These are phyloP conservation scores for Nothoprocta perdicaria DNA, from an alignment of 2,113 vertebrate genomes.

Conservation along the genomic window DNA sequence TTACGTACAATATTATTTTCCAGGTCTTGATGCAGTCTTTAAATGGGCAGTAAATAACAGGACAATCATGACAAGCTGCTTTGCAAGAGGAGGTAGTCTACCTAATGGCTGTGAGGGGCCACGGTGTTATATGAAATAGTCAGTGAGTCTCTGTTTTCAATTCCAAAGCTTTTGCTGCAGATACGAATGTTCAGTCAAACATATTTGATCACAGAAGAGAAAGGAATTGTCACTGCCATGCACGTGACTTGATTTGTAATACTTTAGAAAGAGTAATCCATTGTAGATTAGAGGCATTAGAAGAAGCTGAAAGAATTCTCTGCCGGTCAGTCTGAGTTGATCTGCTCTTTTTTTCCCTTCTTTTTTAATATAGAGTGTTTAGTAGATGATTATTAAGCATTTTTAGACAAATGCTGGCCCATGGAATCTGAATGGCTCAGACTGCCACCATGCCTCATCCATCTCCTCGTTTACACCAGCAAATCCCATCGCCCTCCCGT, in stretches of 20 bases:
- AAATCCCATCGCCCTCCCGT: background rate
- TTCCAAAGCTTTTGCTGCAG: constrained; percentile 25
- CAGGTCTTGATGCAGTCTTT: background rate
- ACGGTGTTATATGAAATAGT: background rate
- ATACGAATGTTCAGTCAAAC: constrained; percentile 28
- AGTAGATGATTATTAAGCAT: background rate
- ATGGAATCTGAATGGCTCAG: constrained; percentile 1
- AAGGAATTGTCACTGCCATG: constrained; percentile 43
- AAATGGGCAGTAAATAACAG: constrained; percentile 11
- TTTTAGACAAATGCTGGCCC: constrained; percentile 18
- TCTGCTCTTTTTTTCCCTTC: background rate
- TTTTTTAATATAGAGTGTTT: constrained; percentile 24
- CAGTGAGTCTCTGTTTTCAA: background rate
- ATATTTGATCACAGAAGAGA: constrained; percentile 1
- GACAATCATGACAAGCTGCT: background rate
- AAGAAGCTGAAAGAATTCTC: constrained; percentile 58
- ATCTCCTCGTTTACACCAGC: constrained; percentile 56
- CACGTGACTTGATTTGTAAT: constrained; percentile 6
- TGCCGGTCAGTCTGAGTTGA: background rate
- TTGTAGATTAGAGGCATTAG: background rate
- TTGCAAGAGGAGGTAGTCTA: constrained; percentile 3
- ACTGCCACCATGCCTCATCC: constrained; percentile 53
- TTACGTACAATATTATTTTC: background rate
- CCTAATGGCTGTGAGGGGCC: background rate
- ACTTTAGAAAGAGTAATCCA: background rate